These are phyloP conservation scores for Phocoena phocoena DNA, from an alignment of 2,113 vertebrate genomes.

Conservation along the genomic window DNA sequence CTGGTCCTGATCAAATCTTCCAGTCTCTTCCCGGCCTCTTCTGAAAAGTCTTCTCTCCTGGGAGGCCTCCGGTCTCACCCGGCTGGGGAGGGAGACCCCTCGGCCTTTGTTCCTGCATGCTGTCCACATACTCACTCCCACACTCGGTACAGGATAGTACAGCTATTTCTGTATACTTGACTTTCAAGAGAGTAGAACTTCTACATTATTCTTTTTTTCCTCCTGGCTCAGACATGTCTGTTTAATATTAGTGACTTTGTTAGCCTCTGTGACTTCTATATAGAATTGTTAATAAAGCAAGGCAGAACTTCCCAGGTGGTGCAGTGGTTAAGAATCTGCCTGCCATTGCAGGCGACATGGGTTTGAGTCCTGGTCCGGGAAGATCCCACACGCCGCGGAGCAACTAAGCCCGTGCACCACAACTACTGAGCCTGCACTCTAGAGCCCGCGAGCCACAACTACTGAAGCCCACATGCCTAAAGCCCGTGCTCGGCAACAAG, in stretches of 20 bases:
- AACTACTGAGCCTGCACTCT: no score
- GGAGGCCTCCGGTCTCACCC: neutral
- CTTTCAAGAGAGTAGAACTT: neutral
- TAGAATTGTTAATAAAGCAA: neutral
- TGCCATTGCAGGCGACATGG: no score
- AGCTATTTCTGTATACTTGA: neutral
- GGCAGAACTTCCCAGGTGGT: neutral
- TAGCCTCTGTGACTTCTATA: neutral
- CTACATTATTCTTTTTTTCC: neutral
- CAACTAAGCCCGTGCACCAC: no score
- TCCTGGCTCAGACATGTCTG: no score
- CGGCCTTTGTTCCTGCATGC: accelerated
- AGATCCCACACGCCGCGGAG: no score
- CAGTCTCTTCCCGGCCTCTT: neutral
- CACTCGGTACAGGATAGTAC: accelerated
- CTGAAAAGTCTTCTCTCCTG: no score
- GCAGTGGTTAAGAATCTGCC: no score
- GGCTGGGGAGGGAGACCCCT: no score
- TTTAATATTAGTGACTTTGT: neutral
- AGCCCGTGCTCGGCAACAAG: no score
- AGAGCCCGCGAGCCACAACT: no score
- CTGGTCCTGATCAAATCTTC: neutral
- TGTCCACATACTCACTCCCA: neutral
- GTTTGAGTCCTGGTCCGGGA: no score
- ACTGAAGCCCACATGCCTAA: no score